Conservation (phyloP, 2,888 invertebrate species). For the Loripinus fragilis region DNA sequence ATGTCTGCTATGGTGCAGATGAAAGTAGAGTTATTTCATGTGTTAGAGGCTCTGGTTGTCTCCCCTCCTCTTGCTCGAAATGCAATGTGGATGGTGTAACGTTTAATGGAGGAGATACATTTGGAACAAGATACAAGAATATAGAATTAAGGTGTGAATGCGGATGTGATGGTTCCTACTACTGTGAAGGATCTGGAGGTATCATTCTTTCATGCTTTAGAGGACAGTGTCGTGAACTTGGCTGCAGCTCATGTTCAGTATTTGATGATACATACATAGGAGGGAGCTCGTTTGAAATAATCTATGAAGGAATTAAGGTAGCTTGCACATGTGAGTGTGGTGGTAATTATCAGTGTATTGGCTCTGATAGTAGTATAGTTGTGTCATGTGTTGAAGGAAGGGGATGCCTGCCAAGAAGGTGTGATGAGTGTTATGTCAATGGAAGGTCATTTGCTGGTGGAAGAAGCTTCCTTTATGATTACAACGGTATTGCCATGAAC, state of each 20-base stretch:
- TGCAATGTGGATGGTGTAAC: constrained; percentile 43
- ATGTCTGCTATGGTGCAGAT: constrained; percentile 44
- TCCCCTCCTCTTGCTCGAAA: constrained; percentile 40
- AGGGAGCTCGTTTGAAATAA: constrained; percentile 38
- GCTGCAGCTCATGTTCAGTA: constrained; percentile 47
- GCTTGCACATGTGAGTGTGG: constrained; percentile 54
- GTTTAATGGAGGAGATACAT: constrained; percentile 45
- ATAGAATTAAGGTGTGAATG: constrained; percentile 63
- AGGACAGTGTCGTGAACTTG: constrained; percentile 49
- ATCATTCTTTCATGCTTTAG: constrained; percentile 43
- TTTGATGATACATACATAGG: constrained; percentile 38
- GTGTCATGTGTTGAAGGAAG: constrained; percentile 40
- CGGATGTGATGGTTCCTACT: constrained; percentile 72
- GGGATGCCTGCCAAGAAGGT: constrained; percentile 44
- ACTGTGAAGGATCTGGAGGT: constrained; percentile 58
- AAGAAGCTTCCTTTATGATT: constrained; percentile 42
- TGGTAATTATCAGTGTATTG: constrained; percentile 50
- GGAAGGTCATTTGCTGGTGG: constrained; percentile 23
- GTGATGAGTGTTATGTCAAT: constrained; percentile 37
- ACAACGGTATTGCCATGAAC: constrained; percentile 50
- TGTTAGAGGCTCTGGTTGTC: constrained; percentile 36
- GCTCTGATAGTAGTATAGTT: constrained; percentile 31
- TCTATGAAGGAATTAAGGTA: constrained; percentile 42
- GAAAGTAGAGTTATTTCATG: constrained; percentile 35
- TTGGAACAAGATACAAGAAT: constrained; percentile 43